Percentiles rank a stretch among this genome's conserved stretches.
These are phyloP conservation scores for Himantopus leucocephalus DNA, from an alignment of 2,113 vertebrate genomes.

Conservation along the genomic window DNA sequence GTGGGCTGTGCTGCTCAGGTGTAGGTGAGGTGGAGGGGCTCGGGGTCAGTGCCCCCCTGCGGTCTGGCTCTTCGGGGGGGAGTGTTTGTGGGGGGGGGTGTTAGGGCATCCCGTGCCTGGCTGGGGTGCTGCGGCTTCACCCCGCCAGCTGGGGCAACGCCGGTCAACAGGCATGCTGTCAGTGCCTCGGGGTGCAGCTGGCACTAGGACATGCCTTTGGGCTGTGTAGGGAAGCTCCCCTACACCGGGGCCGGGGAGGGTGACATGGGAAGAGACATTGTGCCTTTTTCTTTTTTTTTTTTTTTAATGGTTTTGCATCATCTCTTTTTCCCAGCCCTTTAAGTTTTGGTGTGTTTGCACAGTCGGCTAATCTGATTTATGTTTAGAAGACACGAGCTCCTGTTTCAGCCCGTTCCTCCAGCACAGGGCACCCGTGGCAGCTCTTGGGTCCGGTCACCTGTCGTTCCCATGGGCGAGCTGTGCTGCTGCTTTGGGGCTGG, in stretches of 20 bases:
- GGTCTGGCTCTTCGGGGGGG: background rate
- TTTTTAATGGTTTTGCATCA: background rate
- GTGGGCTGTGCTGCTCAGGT: fast-evolving
- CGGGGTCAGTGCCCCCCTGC: background rate
- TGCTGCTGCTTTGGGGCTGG: background rate
- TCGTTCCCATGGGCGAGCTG: background rate
- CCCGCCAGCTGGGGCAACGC: background rate
- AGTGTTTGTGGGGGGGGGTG: background rate
- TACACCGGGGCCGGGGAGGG: fast-evolving
- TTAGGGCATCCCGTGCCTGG: background rate
- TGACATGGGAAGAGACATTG: background rate
- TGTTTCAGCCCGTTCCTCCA: background rate
- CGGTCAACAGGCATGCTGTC: background rate
- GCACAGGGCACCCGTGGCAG: background rate
- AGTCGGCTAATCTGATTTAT: background rate
- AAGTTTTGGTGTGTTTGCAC: background rate
- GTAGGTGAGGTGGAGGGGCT: background rate
- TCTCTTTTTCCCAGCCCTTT: background rate
- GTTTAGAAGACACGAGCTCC: background rate
- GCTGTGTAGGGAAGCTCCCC: background rate
- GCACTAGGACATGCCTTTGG: background rate
- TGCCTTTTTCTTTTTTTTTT: background rate
- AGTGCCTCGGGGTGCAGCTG: background rate
- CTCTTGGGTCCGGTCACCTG: fast-evolving
- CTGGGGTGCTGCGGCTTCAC: background rate